Evolutionary conservation across 2,113 vertebrate species (phyloP), one percentile per base, ranked within the genome.

Genomic region (Paradoxurus hermaphroditus): DNA sequence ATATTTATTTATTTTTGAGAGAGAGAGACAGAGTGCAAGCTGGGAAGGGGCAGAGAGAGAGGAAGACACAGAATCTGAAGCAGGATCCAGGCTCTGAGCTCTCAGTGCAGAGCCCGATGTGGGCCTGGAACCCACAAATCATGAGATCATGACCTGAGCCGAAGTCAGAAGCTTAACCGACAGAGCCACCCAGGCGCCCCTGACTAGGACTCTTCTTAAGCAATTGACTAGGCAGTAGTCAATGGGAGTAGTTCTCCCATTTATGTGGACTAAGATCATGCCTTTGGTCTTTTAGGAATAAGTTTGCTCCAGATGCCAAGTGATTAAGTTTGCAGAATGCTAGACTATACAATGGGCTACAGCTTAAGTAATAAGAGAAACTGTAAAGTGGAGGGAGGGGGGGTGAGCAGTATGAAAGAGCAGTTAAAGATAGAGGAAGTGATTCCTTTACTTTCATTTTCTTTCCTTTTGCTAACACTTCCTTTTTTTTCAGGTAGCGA

Each of bases 371-470:
- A 63, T 89, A 75, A 77, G 51, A 89, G 67, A 92, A 91, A 86
- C 49, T 72, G 13, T 93, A 89, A 95, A 68, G 34, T 46, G 51
- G 44, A 29, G 7, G 7, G 12, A 21, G 49, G 87, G 77, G 31
- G 4, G 21, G n/a, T n/a, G n/a, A n/a, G 56, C 21, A 7, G 53
- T 56, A 59, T 90, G 49, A 86, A 94, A 90, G 31, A 85, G 13
- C 70, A 85, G 29, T 92, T 96, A 85, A 79, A 97, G 65, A 78
- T 41, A 87, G 51, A 95, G 79, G 83, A 96, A 95, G 82, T 94
- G 39, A 91, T 86, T 95, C 84, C 44, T 87, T 87, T 92, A 81
- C 70, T 81, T 93, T 91, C 90, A 73, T 95, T 97, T 95, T 91
- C 62, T 88, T 29, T 79, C 81, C 83, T 79, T 89, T 94, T 92